Evolutionary conservation across 2,888 invertebrate species (phyloP), one percentile per base, ranked within the genome.

Genomic region (Andrena praecox): DNA sequence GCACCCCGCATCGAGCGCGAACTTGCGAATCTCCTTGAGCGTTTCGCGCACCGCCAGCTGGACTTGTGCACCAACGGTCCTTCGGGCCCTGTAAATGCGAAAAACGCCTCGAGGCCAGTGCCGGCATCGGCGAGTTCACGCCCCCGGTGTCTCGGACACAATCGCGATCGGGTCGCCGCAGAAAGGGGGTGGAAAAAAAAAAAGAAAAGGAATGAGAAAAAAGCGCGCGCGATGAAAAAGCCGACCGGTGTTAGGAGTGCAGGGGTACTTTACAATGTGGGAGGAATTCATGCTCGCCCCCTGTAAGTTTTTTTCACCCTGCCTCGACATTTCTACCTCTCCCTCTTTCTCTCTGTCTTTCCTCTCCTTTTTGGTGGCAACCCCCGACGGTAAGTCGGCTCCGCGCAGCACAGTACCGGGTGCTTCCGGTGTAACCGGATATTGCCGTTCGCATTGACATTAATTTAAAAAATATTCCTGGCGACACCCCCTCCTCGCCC

Each of bases 381-480:
- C 74, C 79, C 80, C 67, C 73, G 78, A 62, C 76, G 52, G 85
- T 73, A 80, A 86, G 85, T 90, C 85, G 84, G 89, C 76, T 90
- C 89, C 90, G 88, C 88, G 90, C 71, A 88, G 83, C 87, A 91
- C 91, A 92, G 93, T 93, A 72, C 88, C 90, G 88, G 87, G 85
- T 79, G 90, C 91, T 93, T 93, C 94, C 94, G 93, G 93, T 91
- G 92, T 93, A 94, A 94, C 92, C 93, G 92, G 93, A 94, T 94
- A 93, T 92, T 90, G 87, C 89, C 90, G 86, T 83, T 89, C 89
- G 91, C 92, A 93, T 93, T 93, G 93, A 93, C 93, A 93, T 93
- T 93, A 93, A 93, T 93, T 93, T 93, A 92, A 92, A 93, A 94
- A 94, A 94, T 93, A 94, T 92, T 92, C 93, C 91, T 89, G 91